Evolutionary conservation across 2,888 invertebrate species (phyloP).

Genomic region (Parnassius smintheus): DNA sequence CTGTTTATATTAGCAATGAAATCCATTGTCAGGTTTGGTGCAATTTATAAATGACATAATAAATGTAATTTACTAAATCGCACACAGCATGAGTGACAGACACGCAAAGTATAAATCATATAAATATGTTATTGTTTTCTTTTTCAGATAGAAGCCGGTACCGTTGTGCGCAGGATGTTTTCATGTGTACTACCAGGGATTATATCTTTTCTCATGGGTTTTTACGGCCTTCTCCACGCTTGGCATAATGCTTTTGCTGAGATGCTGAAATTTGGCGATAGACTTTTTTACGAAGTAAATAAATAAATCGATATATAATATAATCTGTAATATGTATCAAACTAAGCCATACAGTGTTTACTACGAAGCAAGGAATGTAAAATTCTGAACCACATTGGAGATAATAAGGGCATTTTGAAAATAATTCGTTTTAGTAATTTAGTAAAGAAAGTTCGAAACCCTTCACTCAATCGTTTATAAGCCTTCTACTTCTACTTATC

Average conservation of each 20-base stretch:
- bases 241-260: slow-evolving; percentile 97
- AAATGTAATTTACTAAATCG: not conserved
- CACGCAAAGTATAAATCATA: slow-evolving; percentile 1
- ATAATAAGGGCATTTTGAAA: slow-evolving; percentile 12
- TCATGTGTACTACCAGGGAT: slow-evolving; percentile 88
- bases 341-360: slow-evolving; percentile 3
- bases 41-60: not conserved
- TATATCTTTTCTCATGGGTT: slow-evolving; percentile 86
- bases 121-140: not conserved
- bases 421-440: slow-evolving; percentile 22
- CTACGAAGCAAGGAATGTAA: slow-evolving; percentile 7
- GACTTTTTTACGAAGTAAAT: slow-evolving; percentile 82
- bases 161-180: slow-evolving; percentile 83
- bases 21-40: too few species aligned
- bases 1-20: too few species aligned
- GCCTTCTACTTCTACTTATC: slow-evolving; percentile 11
- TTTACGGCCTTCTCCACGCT: slow-evolving; percentile 93
- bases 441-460: slow-evolving; percentile 23
- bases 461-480: slow-evolving; percentile 20
- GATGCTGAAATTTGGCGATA: slow-evolving; percentile 91
- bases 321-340: not conserved
- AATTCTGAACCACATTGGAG: slow-evolving; percentile 17
- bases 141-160: slow-evolving; percentile 55
- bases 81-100: not conserved
- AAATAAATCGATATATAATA: not conserved